These are phyloP conservation scores for Alentia gelatinosa DNA, from an alignment of 2,888 invertebrate species.

Conservation along the genomic window DNA sequence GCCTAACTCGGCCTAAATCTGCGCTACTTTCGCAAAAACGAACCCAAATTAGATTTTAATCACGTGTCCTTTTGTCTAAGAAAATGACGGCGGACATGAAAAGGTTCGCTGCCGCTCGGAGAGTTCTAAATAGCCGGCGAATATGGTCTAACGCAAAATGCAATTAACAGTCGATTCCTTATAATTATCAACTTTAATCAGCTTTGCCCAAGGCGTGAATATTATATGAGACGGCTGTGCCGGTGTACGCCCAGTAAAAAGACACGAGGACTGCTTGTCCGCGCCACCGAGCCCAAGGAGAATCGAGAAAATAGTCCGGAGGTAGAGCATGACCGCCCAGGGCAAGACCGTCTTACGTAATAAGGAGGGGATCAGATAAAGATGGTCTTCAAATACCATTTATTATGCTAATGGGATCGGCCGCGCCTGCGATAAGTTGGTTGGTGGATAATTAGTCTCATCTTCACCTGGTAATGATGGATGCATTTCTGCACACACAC, in stretches of 20 bases:
- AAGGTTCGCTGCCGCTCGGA: conserved; percentile 3
- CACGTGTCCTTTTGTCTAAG: conserved; percentile 29
- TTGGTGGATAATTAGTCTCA: conserved; percentile 47
- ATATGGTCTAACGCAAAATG: conserved; percentile 49
- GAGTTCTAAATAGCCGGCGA: conserved; percentile 47
- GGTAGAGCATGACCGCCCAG: neutral
- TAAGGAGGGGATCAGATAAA: conserved; percentile 10
- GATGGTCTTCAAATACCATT: conserved; percentile 21
- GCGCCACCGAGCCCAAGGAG: neutral
- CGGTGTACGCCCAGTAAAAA: neutral
- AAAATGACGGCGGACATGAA: conserved; percentile 42
- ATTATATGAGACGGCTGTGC: conserved; percentile 29
- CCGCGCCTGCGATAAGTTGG: neutral
- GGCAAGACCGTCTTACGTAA: conserved; percentile 14
- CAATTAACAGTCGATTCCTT: conserved; percentile 50
- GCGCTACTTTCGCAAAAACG: neutral
- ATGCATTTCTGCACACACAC: neutral
- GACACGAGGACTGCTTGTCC: neutral
- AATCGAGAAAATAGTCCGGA: neutral
- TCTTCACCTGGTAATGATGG: conserved; percentile 12
- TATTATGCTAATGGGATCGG: conserved; percentile 26
- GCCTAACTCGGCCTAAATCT: neutral
- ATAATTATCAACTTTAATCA: conserved; percentile 53
- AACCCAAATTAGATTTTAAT: conserved; percentile 40
- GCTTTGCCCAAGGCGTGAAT: conserved; percentile 38